phyloP scores from a whole-genome alignment of 2,888 invertebrate species.

The Myopa tessellatipennis region DNA sequence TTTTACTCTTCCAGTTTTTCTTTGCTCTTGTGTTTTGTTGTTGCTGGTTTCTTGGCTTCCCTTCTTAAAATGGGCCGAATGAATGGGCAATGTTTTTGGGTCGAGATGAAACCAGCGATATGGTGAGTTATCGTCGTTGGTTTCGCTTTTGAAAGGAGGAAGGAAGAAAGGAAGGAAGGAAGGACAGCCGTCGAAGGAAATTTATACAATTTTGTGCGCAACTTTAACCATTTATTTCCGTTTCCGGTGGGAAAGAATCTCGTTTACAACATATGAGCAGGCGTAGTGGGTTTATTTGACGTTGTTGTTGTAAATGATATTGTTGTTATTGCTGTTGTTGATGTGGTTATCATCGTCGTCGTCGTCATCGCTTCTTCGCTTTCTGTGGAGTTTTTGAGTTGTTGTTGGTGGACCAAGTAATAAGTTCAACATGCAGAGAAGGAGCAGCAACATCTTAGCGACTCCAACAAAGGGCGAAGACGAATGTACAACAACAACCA shows the following conservation, averaged over 20 bases:
- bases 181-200: neutral
- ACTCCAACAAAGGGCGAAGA: neutral
- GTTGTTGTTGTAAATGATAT: neutral
- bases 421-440: conserved; percentile 13
- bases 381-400: neutral
- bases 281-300: neutral
- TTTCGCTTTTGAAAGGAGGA: too few relatives aligned
- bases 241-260: conserved; percentile 18
- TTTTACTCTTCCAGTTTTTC: too few relatives aligned
- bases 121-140: neutral
- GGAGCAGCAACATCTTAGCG: neutral
- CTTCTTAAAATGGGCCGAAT: too few relatives aligned
- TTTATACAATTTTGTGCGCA: conserved; percentile 16
- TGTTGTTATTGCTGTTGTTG: neutral
- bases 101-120: too few relatives aligned
- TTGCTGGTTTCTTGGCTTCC: too few relatives aligned
- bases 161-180: neutral
- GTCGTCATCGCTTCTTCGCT: too few relatives aligned
- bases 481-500: neutral
- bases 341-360: too few relatives aligned
- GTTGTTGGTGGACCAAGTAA: neutral
- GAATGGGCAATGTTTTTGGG: too few relatives aligned
- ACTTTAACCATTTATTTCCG: conserved; percentile 31
- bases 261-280: conserved; percentile 11
- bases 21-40: too few relatives aligned